Evolutionary conservation across 2,797 vertebrate genomes (phyloP), one percentile per base, ranked within the genome.

Genomic region (Pseudochaenichthys georgianus): DNA sequence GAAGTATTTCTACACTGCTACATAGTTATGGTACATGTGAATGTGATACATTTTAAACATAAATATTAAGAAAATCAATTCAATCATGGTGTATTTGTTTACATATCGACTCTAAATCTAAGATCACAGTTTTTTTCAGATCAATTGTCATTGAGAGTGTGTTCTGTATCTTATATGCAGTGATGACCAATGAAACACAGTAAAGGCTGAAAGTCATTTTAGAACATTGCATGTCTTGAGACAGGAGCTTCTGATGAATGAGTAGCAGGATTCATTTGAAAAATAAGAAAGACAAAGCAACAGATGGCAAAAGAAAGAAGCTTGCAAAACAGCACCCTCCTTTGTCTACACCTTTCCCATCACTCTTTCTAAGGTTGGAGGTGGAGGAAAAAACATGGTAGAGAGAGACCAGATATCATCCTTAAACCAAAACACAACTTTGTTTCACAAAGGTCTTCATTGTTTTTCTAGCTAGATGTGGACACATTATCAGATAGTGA

Each of bases 301-400:
- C 84, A 87, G 85, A 86, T 84, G 83, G 89, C 59, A 77, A 81
- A 65, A 81, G 69, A 83, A 78, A 87, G 77, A 78, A 42, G 65
- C 62, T 78, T 79, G 61, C 75, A 73, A 41, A 81, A 72, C 38
- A 23, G 48, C 57, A 47, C 43, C 46, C 67, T 57, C 53, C 74
- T 67, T 75, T 74, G 64, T 82, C 66, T 83, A 38, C 62, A 55
- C 64, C 64, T 59, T 64, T 48, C 73, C 68, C 60, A 38, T 42
- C 69, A 48, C 28, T 47, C 28, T 13, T 9, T 47, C 46, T 58
- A 41, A 64, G 71, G 63, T 38, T 4, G 42, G 55, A 41, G 28
- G 28, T 28, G 4, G 28, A 28, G 4, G 28, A 28, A 28, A 52
- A 52, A 5, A 50, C n/a, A 9, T 9, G 0, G 31, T 16, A 13